phyloP scores from a whole-genome alignment of 2,113 vertebrate species.

The Rhea pennata region DNA sequence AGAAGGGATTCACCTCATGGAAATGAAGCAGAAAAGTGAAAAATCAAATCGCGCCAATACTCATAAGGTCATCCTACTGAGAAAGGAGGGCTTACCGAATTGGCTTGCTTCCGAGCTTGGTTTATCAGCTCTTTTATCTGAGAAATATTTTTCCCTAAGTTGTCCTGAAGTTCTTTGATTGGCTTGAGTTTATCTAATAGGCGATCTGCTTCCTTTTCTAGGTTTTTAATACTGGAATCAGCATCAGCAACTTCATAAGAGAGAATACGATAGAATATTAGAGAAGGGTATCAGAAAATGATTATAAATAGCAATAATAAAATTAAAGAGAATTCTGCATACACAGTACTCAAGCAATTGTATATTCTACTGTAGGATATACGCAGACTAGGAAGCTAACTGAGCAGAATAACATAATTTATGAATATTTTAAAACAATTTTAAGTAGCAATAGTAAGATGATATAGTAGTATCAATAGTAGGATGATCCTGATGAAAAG shows the following conservation, averaged over 20 bases:
- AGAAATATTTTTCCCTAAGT: constrained; percentile 94
- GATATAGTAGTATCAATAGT: too few relatives aligned
- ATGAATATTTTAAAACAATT: neutral
- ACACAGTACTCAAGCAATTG: neutral
- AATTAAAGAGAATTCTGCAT: neutral
- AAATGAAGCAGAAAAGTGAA: neutral
- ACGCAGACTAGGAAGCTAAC: neutral
- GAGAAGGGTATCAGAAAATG: neutral
- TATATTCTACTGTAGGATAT: neutral
- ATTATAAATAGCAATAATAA: neutral
- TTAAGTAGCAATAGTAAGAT: neutral
- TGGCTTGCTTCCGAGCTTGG: constrained; percentile 97
- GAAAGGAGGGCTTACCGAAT: constrained; percentile 85
- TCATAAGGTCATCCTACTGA: neutral
- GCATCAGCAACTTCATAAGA: constrained; percentile 89
- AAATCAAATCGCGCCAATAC: neutral
- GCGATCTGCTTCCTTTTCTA: constrained; percentile 92
- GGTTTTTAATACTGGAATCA: constrained; percentile 88
- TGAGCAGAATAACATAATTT: neutral
- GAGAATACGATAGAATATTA: constrained; percentile 25
- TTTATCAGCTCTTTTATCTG: constrained; percentile 98
- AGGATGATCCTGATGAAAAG: neutral
- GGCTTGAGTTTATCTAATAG: constrained; percentile 94
- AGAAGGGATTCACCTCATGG: neutral
- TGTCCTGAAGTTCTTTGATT: constrained; percentile 94